phyloP scores from a whole-genome alignment of 1,140 invertebrate species.

The Eciton burchellii region DNA sequence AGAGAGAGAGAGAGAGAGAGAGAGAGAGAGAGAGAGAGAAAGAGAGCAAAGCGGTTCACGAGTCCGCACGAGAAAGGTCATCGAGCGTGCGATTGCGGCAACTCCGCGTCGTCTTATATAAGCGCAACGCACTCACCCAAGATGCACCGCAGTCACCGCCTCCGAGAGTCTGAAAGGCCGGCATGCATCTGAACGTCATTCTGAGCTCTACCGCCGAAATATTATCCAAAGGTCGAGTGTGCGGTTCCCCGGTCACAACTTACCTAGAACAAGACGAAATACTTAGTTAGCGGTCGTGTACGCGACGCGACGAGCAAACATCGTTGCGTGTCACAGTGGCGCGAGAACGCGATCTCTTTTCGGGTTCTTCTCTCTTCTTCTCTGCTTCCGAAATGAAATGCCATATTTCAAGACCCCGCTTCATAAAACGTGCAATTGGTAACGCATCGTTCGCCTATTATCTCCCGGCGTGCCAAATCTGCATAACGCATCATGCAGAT shows the following conservation, averaged over 20 bases:
- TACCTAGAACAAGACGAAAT: constrained; percentile 86
- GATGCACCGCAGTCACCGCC: constrained; percentile 88
- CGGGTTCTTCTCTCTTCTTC: too few species aligned
- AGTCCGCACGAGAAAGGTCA: constrained; percentile 2
- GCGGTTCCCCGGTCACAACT: constrained; percentile 83
- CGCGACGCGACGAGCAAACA: neutral
- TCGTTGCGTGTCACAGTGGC: neutral
- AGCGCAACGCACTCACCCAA: constrained; percentile 86
- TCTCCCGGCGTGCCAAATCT: constrained; percentile 52
- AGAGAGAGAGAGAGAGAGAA: neutral
- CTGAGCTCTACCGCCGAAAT: constrained; percentile 76
- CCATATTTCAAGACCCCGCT: neutral
- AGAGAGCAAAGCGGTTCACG: neutral
- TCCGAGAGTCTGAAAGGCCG: constrained; percentile 88
- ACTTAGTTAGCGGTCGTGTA: constrained; percentile 82
- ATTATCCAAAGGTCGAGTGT: constrained; percentile 74
- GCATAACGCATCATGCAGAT: constrained; percentile 53
- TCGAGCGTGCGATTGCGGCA: constrained; percentile 13
- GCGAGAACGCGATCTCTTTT: neutral
- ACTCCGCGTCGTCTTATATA: constrained; percentile 42
- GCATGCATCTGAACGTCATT: constrained; percentile 87
- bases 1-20: neutral
- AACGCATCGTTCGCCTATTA: constrained; percentile 52
- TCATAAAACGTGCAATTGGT: constrained; percentile 31
- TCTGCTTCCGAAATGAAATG: too few species aligned